phyloP scores from a whole-genome alignment of 2,888 invertebrate genomes.

The Drosophila pegasa region DNA sequence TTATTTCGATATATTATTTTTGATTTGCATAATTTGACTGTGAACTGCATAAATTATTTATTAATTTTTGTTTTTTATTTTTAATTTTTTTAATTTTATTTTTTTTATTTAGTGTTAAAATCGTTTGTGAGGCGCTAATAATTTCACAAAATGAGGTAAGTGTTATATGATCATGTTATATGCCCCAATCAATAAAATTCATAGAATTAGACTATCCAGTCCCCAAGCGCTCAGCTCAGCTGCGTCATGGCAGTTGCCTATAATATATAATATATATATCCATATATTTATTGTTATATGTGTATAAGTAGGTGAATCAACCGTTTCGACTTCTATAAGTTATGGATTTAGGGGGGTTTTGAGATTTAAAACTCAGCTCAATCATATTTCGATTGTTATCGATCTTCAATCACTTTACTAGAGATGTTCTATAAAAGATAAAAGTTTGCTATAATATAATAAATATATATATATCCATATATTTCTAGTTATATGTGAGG shows the following conservation, averaged over 20 bases:
- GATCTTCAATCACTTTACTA: too few relatives aligned
- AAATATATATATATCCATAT: too few relatives aligned
- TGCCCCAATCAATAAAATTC: background rate
- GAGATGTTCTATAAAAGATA: too few relatives aligned
- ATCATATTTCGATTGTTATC: too few relatives aligned
- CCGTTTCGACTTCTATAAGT: too few relatives aligned
- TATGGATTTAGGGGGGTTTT: too few relatives aligned
- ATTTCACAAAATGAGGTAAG: constrained; percentile 55
- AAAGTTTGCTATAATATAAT: too few relatives aligned
- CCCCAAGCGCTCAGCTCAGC: background rate
- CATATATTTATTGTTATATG: background rate
- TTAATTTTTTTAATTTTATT: constrained; percentile 6
- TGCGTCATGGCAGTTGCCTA: background rate
- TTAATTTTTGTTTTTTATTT: background rate
- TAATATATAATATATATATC: background rate
- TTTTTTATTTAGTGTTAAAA: constrained; percentile 21
- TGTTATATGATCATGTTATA: constrained; percentile 4
- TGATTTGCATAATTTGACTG: constrained; percentile 3
- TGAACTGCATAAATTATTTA: constrained; percentile 1
- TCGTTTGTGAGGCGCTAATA: constrained; percentile 6
- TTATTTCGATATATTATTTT: background rate
- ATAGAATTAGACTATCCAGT: background rate
- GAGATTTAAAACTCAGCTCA: too few relatives aligned
- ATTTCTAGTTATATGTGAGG: too few relatives aligned
- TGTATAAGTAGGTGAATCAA: constrained; percentile 4